A percentile compares a stretch with the other conserved stretches of the same genome.
These are phyloP conservation scores for Amblyopsis rosae DNA, from an alignment of 2,113 vertebrate species.

Conservation along the genomic window DNA sequence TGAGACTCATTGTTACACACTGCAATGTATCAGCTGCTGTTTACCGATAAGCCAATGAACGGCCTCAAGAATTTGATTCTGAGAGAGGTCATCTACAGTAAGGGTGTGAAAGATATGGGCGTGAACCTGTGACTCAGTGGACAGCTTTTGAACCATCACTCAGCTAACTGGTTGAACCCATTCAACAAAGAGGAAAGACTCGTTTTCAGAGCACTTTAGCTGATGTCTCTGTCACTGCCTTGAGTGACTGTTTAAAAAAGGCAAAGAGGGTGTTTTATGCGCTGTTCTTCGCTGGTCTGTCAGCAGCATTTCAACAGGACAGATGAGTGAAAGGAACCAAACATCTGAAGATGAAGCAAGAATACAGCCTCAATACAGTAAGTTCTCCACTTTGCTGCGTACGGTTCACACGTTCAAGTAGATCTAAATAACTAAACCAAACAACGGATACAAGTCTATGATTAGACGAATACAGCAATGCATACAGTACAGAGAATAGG, in stretches of 20 bases:
- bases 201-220: constrained; percentile 30
- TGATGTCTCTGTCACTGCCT: constrained; percentile 49
- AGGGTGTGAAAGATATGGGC: constrained; percentile 3
- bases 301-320: constrained; percentile 44
- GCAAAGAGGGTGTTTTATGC: constrained; percentile 33
- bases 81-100: constrained; percentile 8
- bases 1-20: neutral
- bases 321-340: constrained; percentile 57
- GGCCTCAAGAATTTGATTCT: neutral
- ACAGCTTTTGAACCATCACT: constrained; percentile 55
- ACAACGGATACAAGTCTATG: neutral
- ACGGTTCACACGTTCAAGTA: constrained; percentile 18
- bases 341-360: constrained; percentile 30
- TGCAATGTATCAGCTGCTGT: neutral
- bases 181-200: constrained; percentile 24
- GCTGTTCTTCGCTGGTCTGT: constrained; percentile 40
- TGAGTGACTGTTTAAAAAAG: constrained; percentile 49
- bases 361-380: neutral
- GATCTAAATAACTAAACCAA: neutral
- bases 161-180: constrained; percentile 24
- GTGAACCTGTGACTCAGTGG: constrained; percentile 23
- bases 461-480: neutral
- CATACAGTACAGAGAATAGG: constrained; percentile 13
- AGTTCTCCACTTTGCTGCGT: neutral
- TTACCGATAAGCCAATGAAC: neutral